Evolutionary conservation across 1,140 invertebrate genomes (phyloP), one percentile per base, ranked within the genome.

Genomic region (Leucophenga varia): DNA sequence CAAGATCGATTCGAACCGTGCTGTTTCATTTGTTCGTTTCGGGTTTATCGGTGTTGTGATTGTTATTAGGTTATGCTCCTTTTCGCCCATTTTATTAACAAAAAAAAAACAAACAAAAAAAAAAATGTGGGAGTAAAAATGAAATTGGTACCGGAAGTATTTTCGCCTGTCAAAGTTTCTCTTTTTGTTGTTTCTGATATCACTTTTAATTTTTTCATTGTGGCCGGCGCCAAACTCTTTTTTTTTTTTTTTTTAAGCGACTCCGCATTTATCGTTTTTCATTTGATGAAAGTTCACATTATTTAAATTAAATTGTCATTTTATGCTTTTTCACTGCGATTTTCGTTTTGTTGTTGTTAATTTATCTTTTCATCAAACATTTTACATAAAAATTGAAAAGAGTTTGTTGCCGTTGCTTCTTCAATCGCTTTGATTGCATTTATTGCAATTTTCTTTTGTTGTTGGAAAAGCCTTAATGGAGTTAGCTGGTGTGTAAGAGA

Each of bases 231-330:
- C n/a, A n/a, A n/a, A n/a, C n/a, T n/a, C n/a, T n/a, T n/a, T n/a
- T n/a, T n/a, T n/a, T n/a, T n/a, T n/a, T n/a, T n/a, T n/a, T n/a
- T n/a, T n/a, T 25, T 25, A 5, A 5, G 5, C 22, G 10, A 25
- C 5, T 25, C 22, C 10, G 5, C 22, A 25, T 25, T 6, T 25
- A 25, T 25, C 5, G 22, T 25, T 25, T 25, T 25, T 25, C 64
- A 63, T 67, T 68, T 59, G 59, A 59, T 59, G 56, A 63, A 68
- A 67, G 64, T 68, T 67, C 63, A 59, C 63, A 67, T 67, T 67
- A 67, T 67, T 67, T 67, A 67, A 67, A 67, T 67, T 67, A 68
- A 68, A 67, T 67, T 67, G 64, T 59, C 47, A 47, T 37, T 25
- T 31, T 37, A 21, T 40, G 49, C 37, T 50, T 49, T 52, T 52